Percentiles rank a stretch among this genome's conserved stretches.
Evolutionary conservation across 2,797 vertebrate genomes (phyloP).

Genomic region (Phoebastria nigripes): DNA sequence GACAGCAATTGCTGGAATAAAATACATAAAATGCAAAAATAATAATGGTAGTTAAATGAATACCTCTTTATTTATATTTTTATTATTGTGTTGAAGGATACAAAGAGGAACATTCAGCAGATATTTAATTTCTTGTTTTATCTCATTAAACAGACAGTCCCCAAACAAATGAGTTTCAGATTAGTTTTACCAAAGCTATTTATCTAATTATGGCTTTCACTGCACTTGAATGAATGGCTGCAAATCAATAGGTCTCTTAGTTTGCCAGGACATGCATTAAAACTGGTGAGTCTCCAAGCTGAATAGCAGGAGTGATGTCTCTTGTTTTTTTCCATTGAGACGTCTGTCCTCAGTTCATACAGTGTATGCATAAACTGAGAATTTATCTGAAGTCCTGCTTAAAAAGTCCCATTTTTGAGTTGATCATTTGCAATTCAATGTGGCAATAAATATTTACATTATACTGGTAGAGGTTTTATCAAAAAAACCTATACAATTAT

Average conservation of each 20-base stretch:
- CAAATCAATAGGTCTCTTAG: conserved; percentile 49
- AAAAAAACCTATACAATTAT: not conserved
- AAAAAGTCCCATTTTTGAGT: not conserved
- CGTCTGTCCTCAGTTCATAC: not conserved
- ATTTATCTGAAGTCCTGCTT: not conserved
- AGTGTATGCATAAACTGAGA: not conserved
- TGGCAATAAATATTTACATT: not conserved
- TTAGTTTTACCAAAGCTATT: conserved; percentile 53
- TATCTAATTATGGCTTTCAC: conserved; percentile 56
- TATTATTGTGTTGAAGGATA: not conserved
- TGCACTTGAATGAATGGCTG: conserved; percentile 3
- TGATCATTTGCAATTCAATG: not conserved
- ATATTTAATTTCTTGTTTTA: conserved; percentile 55
- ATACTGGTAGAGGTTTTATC: not conserved
- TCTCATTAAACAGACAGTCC: conserved; percentile 25
- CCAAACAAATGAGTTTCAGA: conserved; percentile 49
- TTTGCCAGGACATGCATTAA: conserved; percentile 32
- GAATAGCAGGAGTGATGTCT: not conserved
- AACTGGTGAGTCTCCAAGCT: conserved; percentile 3
- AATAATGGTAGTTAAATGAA: not conserved
- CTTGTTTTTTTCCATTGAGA: not conserved
- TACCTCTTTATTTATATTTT: conserved; percentile 20
- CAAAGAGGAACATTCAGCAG: not conserved
- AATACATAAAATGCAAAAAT: not conserved
- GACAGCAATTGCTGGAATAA: not conserved